Conservation (phyloP, 35 echinoderm and acorn worm genomes). For the Acanthaster planci region DNA sequence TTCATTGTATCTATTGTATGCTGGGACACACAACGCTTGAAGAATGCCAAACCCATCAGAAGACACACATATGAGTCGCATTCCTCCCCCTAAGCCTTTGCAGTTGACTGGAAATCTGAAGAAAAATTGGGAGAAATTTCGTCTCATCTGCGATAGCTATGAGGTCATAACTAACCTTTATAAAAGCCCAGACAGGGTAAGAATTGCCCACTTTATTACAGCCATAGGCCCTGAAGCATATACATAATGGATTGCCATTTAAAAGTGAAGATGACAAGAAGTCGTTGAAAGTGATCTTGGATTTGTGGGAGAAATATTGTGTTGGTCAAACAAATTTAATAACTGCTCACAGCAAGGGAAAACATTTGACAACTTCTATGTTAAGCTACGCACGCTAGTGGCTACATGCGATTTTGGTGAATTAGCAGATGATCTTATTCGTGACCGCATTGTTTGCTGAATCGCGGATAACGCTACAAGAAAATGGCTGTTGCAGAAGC, state of each 20-base stretch:
- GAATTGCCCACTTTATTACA: constrained; percentile 73
- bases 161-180: constrained; percentile 52
- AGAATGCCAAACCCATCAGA: too few species aligned
- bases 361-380: constrained; percentile 62
- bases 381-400: constrained; percentile 41
- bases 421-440: constrained; percentile 54
- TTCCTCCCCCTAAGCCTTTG: too few species aligned
- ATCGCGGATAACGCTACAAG: constrained; percentile 34
- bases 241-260: constrained; percentile 71
- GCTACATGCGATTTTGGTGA: constrained; percentile 63
- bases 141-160: constrained; percentile 73
- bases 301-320: constrained; percentile 67
- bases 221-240: constrained; percentile 63
- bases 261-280: constrained; percentile 45
- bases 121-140: constrained; percentile 75
- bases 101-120: constrained; percentile 64
- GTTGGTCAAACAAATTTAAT: constrained; percentile 74
- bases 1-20: too few species aligned
- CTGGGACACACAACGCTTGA: too few species aligned
- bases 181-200: constrained; percentile 33
- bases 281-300: constrained; percentile 29
- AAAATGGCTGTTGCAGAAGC: constrained; percentile 41
- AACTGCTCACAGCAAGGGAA: constrained; percentile 61
- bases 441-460: constrained; percentile 54
- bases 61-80: too few species aligned